Conservation (phyloP, 1,140 invertebrate species). For the Megalopta genalis region DNA sequence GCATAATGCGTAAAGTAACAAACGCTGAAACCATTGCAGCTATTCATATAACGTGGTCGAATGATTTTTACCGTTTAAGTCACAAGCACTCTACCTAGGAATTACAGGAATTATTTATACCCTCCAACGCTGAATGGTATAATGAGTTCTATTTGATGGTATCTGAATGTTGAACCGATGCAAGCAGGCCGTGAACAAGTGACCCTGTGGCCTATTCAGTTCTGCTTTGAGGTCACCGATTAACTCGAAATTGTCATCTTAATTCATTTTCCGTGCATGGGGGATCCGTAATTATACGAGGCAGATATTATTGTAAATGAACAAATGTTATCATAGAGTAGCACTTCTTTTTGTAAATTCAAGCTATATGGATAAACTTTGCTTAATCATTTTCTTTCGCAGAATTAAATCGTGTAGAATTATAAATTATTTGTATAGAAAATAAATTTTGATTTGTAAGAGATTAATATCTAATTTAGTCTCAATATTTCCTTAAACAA, state of each 20-base stretch:
- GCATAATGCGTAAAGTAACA: neutral
- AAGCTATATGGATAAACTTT: too few relatives aligned
- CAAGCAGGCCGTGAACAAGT: neutral
- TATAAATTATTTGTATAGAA: too few relatives aligned
- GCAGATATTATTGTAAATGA: neutral
- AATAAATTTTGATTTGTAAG: too few relatives aligned
- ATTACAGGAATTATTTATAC: neutral
- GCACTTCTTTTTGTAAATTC: too few relatives aligned
- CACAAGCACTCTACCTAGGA: neutral
- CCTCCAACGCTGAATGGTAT: neutral
- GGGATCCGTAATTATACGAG: neutral
- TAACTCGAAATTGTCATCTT: neutral
- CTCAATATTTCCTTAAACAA: too few relatives aligned
- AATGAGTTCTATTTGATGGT: neutral
- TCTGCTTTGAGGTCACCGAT: neutral
- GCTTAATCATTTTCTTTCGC: too few relatives aligned
- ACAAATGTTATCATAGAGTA: too few relatives aligned
- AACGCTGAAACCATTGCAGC: neutral
- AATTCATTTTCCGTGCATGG: neutral
- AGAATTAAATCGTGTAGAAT: too few relatives aligned
- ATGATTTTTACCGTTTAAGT: neutral
- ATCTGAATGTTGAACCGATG: neutral
- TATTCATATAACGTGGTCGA: neutral
- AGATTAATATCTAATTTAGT: too few relatives aligned
- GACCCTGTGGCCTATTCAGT: constrained; percentile 7